These are phyloP conservation scores for Heteromormyrus szaboi DNA, from an alignment of 2,797 vertebrate species.

Conservation along the genomic window DNA sequence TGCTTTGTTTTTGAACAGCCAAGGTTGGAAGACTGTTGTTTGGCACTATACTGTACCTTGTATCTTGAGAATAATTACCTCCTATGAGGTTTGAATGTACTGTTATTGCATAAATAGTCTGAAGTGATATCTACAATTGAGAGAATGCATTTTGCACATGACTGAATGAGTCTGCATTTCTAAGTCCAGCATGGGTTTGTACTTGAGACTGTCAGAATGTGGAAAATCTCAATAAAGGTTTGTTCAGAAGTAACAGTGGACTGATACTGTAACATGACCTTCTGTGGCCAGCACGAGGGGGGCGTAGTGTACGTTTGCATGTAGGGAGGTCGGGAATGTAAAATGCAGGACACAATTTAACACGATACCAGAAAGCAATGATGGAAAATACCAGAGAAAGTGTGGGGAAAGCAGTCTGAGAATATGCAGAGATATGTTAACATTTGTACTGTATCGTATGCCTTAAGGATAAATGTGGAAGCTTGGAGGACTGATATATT, in stretches of 20 bases:
- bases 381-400: neutral
- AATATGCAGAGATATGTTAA: neutral
- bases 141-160: slow-evolving; percentile 21
- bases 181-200: slow-evolving; percentile 40
- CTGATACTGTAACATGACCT: neutral
- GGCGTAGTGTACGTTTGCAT: neutral
- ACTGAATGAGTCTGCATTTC: slow-evolving; percentile 44
- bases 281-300: neutral
- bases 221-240: slow-evolving; percentile 50
- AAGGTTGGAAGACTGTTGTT: neutral
- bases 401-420: neutral
- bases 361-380: neutral
- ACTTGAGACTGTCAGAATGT: slow-evolving; percentile 40
- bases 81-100: neutral
- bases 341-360: neutral
- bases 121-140: neutral
- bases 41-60: neutral
- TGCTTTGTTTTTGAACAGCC: neutral
- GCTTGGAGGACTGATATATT: neutral
- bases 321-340: neutral
- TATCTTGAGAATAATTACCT: neutral
- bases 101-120: neutral
- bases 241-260: slow-evolving; percentile 27
- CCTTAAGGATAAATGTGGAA: neutral
- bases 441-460: neutral